Conservation (phyloP, 2,113 vertebrate species). For the Edolisoma coerulescens region DNA sequence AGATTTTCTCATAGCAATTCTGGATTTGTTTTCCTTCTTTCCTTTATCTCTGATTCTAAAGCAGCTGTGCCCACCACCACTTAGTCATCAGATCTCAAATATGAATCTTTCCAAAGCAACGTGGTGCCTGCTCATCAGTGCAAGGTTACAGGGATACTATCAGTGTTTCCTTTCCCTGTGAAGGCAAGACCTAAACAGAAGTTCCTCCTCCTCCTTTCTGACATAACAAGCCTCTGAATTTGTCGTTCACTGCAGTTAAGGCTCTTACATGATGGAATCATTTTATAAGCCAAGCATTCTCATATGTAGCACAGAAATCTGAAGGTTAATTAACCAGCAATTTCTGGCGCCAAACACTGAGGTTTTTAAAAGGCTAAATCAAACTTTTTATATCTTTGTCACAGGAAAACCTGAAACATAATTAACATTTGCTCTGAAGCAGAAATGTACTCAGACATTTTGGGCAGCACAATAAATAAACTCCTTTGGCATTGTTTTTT, state of each 20-base stretch:
- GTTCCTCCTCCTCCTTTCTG: slow-evolving; percentile 71
- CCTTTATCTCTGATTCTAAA: slow-evolving; percentile 50
- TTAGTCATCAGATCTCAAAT: slow-evolving; percentile 50
- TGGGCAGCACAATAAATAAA: background rate
- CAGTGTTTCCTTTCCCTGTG: slow-evolving; percentile 55
- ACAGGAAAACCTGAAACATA: background rate
- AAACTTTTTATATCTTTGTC: slow-evolving; percentile 2
- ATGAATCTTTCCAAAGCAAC: slow-evolving; percentile 39
- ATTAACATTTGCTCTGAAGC: background rate
- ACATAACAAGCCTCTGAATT: slow-evolving; percentile 67
- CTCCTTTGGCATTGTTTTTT: background rate
- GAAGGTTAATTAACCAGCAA: slow-evolving; percentile 13
- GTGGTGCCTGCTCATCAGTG: slow-evolving; percentile 44
- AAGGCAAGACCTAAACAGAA: slow-evolving; percentile 64
- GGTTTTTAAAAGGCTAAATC: slow-evolving; percentile 9
- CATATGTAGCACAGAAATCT: background rate
- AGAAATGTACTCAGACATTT: background rate
- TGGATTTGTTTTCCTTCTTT: slow-evolving; percentile 52
- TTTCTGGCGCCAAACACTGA: background rate
- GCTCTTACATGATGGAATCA: slow-evolving; percentile 11
- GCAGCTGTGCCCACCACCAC: slow-evolving; percentile 54
- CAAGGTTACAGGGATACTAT: slow-evolving; percentile 53
- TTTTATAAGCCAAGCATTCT: slow-evolving; percentile 18
- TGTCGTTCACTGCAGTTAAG: slow-evolving; percentile 50
- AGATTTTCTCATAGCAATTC: slow-evolving; percentile 42